Conservation (phyloP, 2,113 vertebrate genomes). For the Tachysurus vachellii region DNA sequence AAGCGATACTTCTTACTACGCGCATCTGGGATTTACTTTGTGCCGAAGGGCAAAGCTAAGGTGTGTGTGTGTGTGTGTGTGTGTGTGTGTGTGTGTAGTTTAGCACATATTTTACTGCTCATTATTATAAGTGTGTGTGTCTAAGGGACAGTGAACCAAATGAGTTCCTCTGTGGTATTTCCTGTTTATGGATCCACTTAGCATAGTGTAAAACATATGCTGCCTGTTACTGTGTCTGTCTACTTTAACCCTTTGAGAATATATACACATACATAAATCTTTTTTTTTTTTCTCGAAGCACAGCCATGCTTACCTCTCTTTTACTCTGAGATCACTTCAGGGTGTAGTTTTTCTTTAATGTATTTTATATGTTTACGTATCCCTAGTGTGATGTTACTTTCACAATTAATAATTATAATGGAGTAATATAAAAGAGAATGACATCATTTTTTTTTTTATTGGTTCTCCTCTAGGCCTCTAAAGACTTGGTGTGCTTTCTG, state of each 20-base stretch:
- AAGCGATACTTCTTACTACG: conserved; percentile 96
- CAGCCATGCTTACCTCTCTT: neutral
- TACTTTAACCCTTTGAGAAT: neutral
- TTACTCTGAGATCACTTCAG: neutral
- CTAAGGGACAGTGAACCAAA: conserved; percentile 34
- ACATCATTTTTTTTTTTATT: conserved; percentile 25
- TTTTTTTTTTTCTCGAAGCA: neutral
- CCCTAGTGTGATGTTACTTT: neutral
- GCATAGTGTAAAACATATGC: conserved; percentile 39
- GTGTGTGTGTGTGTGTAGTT: conserved; percentile 18
- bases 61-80: conserved; percentile 73
- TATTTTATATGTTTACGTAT: neutral
- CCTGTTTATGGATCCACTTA: conserved; percentile 60
- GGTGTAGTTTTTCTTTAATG: neutral
- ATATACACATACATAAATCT: neutral
- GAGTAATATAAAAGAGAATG: conserved; percentile 6
- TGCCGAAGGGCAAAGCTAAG: conserved; percentile 98
- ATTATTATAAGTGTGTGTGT: conserved; percentile 13
- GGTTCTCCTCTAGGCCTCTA: conserved; percentile 78
- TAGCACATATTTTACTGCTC: neutral
- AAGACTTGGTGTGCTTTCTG: conserved; percentile 95
- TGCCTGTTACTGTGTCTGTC: conserved; percentile 32
- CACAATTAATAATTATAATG: conserved; percentile 4
- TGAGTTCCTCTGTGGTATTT: conserved; percentile 61
- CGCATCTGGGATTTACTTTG: conserved; percentile 96